These are phyloP conservation scores for Volucella zonaria DNA, from an alignment of 2,888 invertebrate species.

Conservation along the genomic window DNA sequence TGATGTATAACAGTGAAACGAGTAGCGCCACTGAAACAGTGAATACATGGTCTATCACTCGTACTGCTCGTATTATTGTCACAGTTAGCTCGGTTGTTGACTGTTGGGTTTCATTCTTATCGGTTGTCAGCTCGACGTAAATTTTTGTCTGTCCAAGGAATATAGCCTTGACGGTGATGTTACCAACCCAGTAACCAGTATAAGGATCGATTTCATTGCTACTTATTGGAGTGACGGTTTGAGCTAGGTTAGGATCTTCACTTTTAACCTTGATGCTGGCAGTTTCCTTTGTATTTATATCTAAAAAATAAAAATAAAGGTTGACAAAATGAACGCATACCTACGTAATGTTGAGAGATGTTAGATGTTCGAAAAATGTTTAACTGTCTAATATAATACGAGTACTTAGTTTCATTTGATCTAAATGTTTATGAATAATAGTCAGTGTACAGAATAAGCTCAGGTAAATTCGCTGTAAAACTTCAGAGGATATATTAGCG, in stretches of 20 bases:
- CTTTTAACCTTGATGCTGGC: conserved; percentile 76
- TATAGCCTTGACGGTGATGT: conserved; percentile 76
- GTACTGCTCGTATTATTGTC: conserved; percentile 85
- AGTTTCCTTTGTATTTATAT: conserved; percentile 71
- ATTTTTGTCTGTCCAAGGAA: conserved; percentile 80
- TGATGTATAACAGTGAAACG: conserved; percentile 92
- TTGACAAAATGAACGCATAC: neutral
- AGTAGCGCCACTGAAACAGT: conserved; percentile 89
- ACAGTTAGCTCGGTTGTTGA: conserved; percentile 82
- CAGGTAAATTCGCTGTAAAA: no score
- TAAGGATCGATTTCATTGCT: conserved; percentile 70
- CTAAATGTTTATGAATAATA: no score
- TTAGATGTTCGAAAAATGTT: no score
- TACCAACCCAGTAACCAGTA: conserved; percentile 77
- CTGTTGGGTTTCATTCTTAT: conserved; percentile 73
- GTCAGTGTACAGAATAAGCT: no score
- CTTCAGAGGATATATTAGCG: no score
- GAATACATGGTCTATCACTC: conserved; percentile 89
- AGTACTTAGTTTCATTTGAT: no score
- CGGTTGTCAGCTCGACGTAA: conserved; percentile 76
- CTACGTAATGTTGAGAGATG: no score
- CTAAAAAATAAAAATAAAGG: conserved; percentile 45
- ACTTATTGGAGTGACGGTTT: conserved; percentile 75
- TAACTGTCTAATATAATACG: no score
- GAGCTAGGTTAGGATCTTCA: conserved; percentile 76